These are phyloP conservation scores for Rhynchomys soricoides DNA, from an alignment of 2,113 vertebrate species.

Conservation along the genomic window DNA sequence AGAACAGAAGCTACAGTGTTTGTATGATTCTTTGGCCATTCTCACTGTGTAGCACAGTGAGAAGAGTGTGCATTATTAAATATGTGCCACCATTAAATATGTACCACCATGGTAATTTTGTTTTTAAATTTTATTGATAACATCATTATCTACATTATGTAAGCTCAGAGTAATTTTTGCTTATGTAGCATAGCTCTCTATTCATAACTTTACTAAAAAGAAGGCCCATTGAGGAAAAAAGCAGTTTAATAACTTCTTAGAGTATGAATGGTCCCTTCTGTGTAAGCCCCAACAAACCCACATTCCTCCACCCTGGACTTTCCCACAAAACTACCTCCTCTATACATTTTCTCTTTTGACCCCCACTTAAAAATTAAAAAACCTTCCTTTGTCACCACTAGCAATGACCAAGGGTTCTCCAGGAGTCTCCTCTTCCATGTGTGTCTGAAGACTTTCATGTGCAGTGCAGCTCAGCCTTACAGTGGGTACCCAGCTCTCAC, in stretches of 20 bases:
- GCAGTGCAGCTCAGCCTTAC: background rate
- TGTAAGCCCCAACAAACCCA: background rate
- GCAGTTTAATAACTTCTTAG: background rate
- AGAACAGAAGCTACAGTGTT: conserved; percentile 27
- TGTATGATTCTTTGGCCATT: background rate
- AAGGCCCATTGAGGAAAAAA: conserved; percentile 17
- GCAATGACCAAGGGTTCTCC: background rate
- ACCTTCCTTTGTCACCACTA: background rate
- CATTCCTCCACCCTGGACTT: background rate
- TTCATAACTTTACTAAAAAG: conserved; percentile 42
- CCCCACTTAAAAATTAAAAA: background rate
- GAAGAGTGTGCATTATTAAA: conserved; percentile 57
- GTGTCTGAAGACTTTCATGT: background rate
- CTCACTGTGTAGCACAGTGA: conserved; percentile 53
- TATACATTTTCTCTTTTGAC: background rate
- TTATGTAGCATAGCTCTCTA: conserved; percentile 44
- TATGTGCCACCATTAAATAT: conserved; percentile 52
- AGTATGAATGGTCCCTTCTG: background rate
- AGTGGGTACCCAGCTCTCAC: background rate
- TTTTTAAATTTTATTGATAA: conserved; percentile 68
- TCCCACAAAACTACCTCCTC: background rate
- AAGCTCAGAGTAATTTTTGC: conserved; percentile 65
- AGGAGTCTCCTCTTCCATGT: background rate
- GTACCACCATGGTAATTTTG: conserved; percentile 45
- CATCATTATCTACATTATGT: conserved; percentile 57